Evolutionary conservation across 35 echinoderm and acorn worm genomes (phyloP), one percentile per base, ranked within the genome.

Genomic region (Apostichopus japonicus): DNA sequence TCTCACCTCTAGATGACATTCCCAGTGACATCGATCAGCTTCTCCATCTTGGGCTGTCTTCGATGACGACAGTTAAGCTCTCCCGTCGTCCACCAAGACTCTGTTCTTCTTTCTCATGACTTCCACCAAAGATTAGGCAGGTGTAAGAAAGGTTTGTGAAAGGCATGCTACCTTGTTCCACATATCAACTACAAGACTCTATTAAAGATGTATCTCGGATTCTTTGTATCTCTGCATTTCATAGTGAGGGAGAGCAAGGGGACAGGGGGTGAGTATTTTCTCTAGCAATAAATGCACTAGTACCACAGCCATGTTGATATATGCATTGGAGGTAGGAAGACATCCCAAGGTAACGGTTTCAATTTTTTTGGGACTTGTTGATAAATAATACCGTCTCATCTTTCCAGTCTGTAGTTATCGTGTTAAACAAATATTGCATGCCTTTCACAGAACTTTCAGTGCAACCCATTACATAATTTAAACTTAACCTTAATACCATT

Each of bases 1-100:
- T 83, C 79, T 83, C 79, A 83, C 79, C 79, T 83, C 79, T 83
- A 55, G 79, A 55, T 55, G 54, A 83, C 44, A 53, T 54, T 52
- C 79, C 63, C 63, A 67, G 63, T 67, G 19, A 15, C 63, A 67
- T 67, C 63, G 33, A 67, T 67, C 63, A 67, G 63, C 63, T 4
- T 67, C 11, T 67, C 63, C 63, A 17, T 67, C 63, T 67, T 67
- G 63, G 19, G 63, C 63, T 67, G 63, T 19, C 7, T 67, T 67
- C 63, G 11, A 67, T 19, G 63, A 67, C 63, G 63, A 67, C 19
- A 4, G 19, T 11, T 11, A 67, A 67, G 63, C 63, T 67, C 11
- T 67, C 4, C 63, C 19, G 11, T 19, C 0, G 19, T 67, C 63
- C 63, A 10, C 63, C 63, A 19, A 67, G 63, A 67, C 19, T 44